Evolutionary conservation across 2,888 invertebrate species (phyloP), one percentile per base, ranked within the genome.

Genomic region (Sinohyriopsis cumingii): DNA sequence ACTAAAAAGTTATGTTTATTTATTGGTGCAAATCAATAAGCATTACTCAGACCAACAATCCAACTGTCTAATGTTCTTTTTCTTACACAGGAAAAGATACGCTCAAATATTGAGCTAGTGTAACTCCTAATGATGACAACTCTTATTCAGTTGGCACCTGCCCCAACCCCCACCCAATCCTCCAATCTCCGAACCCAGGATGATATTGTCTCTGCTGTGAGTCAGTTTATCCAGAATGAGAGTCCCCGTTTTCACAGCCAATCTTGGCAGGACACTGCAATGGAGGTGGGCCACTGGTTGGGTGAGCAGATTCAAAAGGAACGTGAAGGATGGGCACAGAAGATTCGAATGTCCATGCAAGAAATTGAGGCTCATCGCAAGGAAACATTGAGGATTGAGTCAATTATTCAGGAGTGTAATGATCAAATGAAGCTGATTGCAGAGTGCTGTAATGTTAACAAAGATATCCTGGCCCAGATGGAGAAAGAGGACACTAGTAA

Each of bases 251-350:
- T 81, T 6, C 77, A 77, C 22, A 77, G 79, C 12, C 73, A 82
- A 71, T 76, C 77, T n/a, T 81, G 77, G 71, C 81, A 77, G 63
- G 81, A 81, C 55, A 80, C 77, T 24, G 80, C 79, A 12, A 76
- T 76, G 19, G 82, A 80, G 25, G 77, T 84, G 45, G 77, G 82
- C 22, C 72, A 80, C 59, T 87, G 85, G 86, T 72, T 87, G 24
- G 80, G 83, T 9, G 65, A 79, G 15, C 84, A 85, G 78, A 82
- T 87, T 53, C 86, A 86, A 68, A 69, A 76, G 24, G 87, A 87
- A 63, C 76, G 87, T 5, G 82, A 85, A 63, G 84, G 85, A 2
- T 88, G 88, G 87, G 78, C 84, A 28, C 80, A 80, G 64, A 84
- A 84, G 70, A 82, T 87, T 6, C 77, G 83, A 20, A 81, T 82